Percentiles rank a stretch among this genome's conserved stretches.
Evolutionary conservation across 2,113 vertebrate genomes (phyloP).

Genomic region (Hipposideros armiger): DNA sequence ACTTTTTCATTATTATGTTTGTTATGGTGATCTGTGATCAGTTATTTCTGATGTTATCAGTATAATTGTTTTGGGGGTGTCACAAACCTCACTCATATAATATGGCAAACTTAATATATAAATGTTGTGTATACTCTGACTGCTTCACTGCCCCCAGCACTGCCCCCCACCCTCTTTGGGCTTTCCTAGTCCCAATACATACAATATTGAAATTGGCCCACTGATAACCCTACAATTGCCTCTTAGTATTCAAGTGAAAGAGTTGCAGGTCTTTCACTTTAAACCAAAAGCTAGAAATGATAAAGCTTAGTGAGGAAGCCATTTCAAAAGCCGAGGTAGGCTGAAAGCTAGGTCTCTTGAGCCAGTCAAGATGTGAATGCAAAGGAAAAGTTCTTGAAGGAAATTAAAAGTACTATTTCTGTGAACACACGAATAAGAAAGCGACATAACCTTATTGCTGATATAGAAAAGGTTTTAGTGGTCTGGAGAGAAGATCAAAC

Average conservation of each 20-base stretch:
- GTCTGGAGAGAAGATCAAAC: neutral
- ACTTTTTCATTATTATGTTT: neutral
- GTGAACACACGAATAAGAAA: neutral
- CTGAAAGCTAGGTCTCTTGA: neutral
- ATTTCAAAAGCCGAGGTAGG: neutral
- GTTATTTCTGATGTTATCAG: neutral
- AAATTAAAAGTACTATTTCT: neutral
- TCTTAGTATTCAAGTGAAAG: neutral
- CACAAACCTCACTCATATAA: neutral
- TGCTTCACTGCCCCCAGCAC: too few relatives aligned
- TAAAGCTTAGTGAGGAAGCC: neutral
- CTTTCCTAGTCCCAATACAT: too few relatives aligned
- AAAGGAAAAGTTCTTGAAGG: neutral
- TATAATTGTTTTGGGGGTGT: neutral
- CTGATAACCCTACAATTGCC: too few relatives aligned
- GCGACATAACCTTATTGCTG: neutral
- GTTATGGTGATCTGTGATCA: neutral
- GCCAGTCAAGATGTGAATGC: neutral
- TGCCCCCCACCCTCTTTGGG: too few relatives aligned
- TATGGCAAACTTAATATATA: too few relatives aligned
- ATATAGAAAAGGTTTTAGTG: neutral
- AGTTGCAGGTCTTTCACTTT: neutral
- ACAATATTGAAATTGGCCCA: too few relatives aligned
- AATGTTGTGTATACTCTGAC: too few relatives aligned
- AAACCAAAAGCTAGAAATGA: neutral